Conservation (phyloP, 1,140 invertebrate species). For the Agrypnia vestita region DNA sequence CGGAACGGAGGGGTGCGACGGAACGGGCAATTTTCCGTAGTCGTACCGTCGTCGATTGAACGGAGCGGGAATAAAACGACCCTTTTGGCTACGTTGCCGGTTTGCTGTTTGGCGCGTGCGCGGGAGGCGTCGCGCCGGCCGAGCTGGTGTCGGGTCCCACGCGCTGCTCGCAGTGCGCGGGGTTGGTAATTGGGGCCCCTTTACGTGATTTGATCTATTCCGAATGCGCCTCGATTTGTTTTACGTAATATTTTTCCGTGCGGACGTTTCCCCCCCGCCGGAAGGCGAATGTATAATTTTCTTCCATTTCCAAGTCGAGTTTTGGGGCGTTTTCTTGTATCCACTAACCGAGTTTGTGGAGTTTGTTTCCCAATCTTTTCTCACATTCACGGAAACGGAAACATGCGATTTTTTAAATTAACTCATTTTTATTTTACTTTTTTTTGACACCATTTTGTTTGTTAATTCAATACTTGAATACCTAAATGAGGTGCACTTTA, state of each 20-base stretch:
- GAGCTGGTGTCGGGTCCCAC: neutral
- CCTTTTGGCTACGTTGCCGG: neutral
- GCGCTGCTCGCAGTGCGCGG: slow-evolving; percentile 1
- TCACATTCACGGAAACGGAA: slow-evolving; percentile 20
- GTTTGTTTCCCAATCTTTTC: slow-evolving; percentile 13
- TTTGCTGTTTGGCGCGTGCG: neutral
- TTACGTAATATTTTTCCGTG: slow-evolving; percentile 46
- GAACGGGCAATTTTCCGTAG: neutral
- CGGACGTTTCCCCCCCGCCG: slow-evolving; percentile 27
- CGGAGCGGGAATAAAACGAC: neutral
- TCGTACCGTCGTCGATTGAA: slow-evolving; percentile 2
- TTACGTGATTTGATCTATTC: slow-evolving; percentile 57
- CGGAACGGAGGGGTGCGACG: neutral
- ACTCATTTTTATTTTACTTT: slow-evolving; percentile 17
- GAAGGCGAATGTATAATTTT: slow-evolving; percentile 26
- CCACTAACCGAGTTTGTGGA: slow-evolving; percentile 34
- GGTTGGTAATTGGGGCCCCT: slow-evolving; percentile 46
- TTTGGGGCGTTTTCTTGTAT: slow-evolving; percentile 19
- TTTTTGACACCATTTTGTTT: neutral
- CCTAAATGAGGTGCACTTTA: no score
- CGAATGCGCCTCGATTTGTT: slow-evolving; percentile 51
- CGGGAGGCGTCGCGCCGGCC: no score
- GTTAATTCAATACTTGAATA: no score
- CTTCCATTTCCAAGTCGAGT: slow-evolving; percentile 8
- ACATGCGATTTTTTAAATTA: slow-evolving; percentile 9